A percentile compares a stretch with the other conserved stretches of the same genome.
Conservation (phyloP, 2,113 vertebrate species). For the Oncorhynchus masou region DNA sequence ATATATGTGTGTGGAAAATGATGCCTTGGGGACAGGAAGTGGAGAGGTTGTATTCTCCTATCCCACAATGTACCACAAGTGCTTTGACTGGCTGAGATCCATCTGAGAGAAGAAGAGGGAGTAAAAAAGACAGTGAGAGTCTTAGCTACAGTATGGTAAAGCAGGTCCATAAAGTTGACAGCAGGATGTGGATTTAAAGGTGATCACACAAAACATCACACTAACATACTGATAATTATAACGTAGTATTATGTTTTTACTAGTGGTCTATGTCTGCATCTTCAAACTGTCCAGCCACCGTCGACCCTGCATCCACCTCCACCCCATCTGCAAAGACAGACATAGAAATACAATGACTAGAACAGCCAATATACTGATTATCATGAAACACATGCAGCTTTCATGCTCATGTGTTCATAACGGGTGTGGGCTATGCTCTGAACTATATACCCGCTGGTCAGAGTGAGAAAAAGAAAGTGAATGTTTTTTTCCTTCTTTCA, state of each 20-base stretch:
- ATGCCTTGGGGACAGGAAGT: background rate
- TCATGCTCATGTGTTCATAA: too few relatives aligned
- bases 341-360: background rate
- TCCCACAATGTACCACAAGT: constrained; percentile 44
- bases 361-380: too few relatives aligned
- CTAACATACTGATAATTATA: too few relatives aligned
- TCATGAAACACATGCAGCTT: too few relatives aligned
- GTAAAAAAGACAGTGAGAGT: constrained; percentile 5
- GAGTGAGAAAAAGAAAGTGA: too few relatives aligned
- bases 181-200: too few relatives aligned
- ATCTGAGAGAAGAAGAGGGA: constrained; percentile 29
- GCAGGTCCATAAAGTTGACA: too few relatives aligned
- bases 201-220: too few relatives aligned
- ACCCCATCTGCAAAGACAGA: constrained; percentile 80
- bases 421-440: too few relatives aligned
- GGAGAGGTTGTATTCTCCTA: constrained; percentile 20
- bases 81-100: constrained; percentile 26
- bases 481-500: too few relatives aligned
- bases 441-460: too few relatives aligned
- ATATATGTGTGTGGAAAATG: background rate
- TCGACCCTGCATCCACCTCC: constrained; percentile 85
- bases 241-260: constrained; percentile 51
- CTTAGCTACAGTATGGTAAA: background rate
- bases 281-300: constrained; percentile 92
- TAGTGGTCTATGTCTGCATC: constrained; percentile 96